Evolutionary conservation across 2,888 invertebrate genomes (phyloP).

Genomic region (Odiellus spinosus): DNA sequence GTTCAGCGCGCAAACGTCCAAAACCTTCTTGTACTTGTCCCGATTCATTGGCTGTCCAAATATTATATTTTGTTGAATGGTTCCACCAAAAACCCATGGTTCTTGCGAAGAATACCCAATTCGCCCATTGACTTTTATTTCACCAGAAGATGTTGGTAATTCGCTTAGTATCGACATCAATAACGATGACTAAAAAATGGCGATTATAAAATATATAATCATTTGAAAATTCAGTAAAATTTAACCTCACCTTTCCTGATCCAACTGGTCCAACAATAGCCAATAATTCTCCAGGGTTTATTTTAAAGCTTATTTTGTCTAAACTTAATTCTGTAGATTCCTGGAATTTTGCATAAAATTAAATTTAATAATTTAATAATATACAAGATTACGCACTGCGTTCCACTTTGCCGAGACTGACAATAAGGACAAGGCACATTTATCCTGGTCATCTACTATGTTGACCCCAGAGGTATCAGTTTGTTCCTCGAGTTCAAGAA

Average conservation of each 20-base stretch:
- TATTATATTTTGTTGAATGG: conserved; percentile 77
- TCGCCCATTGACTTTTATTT: conserved; percentile 42
- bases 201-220: too few species aligned
- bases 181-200: conserved; percentile 36
- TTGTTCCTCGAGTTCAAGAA: too few species aligned
- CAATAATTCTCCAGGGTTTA: conserved; percentile 36
- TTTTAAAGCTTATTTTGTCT: conserved; percentile 24
- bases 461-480: too few species aligned
- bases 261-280: conserved; percentile 77
- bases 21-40: conserved; percentile 35
- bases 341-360: neutral
- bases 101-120: conserved; percentile 48
- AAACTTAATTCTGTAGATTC: conserved; percentile 4
- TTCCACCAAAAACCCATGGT: conserved; percentile 55
- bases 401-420: neutral
- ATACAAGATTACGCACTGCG: neutral
- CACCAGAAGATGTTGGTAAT: conserved; percentile 44
- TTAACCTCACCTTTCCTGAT: conserved; percentile 48
- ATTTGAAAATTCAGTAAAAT: conserved; percentile 29
- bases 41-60: conserved; percentile 56
- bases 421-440: too few species aligned
- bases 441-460: too few species aligned
- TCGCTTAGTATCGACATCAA: conserved; percentile 50
- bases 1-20: conserved; percentile 38
- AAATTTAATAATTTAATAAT: too few species aligned